Percentiles rank a stretch among this genome's conserved stretches.
Evolutionary conservation across 2,113 vertebrate genomes (phyloP).

Genomic region (Pygoscelis antarcticus): DNA sequence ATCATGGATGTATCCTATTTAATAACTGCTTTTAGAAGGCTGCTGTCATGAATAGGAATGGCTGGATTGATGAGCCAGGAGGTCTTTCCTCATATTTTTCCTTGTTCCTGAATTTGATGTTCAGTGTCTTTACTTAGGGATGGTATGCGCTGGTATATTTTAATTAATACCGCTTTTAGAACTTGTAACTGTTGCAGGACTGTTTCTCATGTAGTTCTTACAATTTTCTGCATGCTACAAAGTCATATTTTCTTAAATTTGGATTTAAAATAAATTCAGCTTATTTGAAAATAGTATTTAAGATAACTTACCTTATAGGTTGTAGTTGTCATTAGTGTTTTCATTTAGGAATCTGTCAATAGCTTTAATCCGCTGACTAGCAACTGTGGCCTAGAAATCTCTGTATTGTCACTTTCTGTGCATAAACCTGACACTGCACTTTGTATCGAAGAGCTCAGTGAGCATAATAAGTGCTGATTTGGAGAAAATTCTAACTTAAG

Average conservation of each 20-base stretch:
- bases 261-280: not conserved
- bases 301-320: not conserved
- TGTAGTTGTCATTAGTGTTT: constrained; percentile 68
- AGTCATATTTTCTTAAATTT: not conserved
- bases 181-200: not conserved
- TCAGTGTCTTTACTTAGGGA: not conserved
- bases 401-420: constrained; percentile 84
- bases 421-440: constrained; percentile 79
- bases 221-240: not conserved
- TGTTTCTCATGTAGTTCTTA: not conserved
- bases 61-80: not conserved
- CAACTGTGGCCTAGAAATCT: constrained; percentile 68
- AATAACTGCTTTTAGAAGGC: not conserved
- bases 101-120: not conserved
- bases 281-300: not conserved
- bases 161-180: not conserved
- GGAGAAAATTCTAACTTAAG: constrained; percentile 32
- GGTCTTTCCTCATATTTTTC: not conserved
- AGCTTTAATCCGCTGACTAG: constrained; percentile 78
- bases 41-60: not conserved
- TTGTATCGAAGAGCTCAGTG: constrained; percentile 72
- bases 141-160: not conserved
- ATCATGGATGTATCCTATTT: not conserved
- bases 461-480: constrained; percentile 23
- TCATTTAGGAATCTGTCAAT: constrained; percentile 70